Base-by-base conservation (phyloP, 2,113 vertebrate genomes). In the Spea bombifrons region DNA sequence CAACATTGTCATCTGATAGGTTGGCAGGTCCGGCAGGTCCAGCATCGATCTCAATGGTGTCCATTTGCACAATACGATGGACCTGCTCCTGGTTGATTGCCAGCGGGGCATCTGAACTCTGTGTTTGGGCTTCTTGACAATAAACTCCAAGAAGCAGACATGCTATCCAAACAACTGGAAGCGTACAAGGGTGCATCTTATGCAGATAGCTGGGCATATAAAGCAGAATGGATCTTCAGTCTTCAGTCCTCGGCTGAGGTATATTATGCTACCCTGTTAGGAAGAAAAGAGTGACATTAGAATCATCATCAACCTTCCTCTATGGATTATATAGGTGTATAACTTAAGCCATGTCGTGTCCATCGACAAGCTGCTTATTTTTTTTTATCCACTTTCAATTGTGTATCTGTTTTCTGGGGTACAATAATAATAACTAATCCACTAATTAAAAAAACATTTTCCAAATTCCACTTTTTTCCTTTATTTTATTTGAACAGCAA, bases 41-140 rank as follows among this genome's bases (percentile, higher is more conserved):
- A 47, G 7, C 3, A 5, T 13, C 0, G 0, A 10, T 82, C 59
- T 69, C 78, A 0, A 80, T 4, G 0, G 82, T 67, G 12, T 67
- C 79, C 0, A 76, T 66, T 67, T 82, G 87, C 0, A 80, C 0
- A 66, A 86, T 81, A 1, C 83, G 30, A 47, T 57, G 43, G 7
- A 76, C 12, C 64, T 78, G 78, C n/a, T 81, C 87, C 69, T 79
- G 85, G 15, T 72, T 2, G 0, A 82, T 76, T 30, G 1, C 43
- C 64, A 80, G 71, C 0, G 75, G 75, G 43, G 84, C 57, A 5
- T 73, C 0, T 0, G 87, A 7, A 81, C 75, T 88, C 0, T 84
- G 76, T 7, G 86, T 88, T 83, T 89, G 87, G 16, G 83, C 0
- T 59, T 80, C 57, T 15, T 73, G 78, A 47, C 70, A 59, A 0